These are phyloP conservation scores for Hemicentrotus pulcherrimus DNA, from an alignment of 35 echinoderm and acorn worm genomes.

Conservation along the genomic window DNA sequence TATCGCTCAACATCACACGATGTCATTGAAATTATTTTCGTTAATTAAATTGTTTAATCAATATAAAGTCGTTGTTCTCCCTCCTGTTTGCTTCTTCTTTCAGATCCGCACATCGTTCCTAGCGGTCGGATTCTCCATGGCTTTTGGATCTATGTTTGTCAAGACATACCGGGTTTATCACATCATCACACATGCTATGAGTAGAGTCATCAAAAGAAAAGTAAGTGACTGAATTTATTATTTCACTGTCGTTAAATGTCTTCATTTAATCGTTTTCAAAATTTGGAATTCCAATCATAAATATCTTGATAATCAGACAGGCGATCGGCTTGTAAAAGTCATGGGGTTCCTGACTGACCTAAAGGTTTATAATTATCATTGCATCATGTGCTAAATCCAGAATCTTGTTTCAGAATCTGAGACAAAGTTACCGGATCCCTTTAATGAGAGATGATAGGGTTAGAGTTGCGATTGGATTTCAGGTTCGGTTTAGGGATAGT, in stretches of 20 bases:
- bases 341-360: no score
- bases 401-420: no score
- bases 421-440: no score
- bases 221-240: constrained; percentile 26
- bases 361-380: no score
- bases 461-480: background rate
- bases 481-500: background rate
- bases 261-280: no score
- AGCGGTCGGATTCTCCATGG: constrained; percentile 85
- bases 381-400: no score
- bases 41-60: background rate
- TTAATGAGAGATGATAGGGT: background rate
- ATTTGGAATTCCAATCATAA: no score
- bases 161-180: constrained; percentile 95
- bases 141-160: constrained; percentile 98
- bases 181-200: constrained; percentile 96
- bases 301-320: no score
- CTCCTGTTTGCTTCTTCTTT: background rate
- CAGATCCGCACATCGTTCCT: constrained; percentile 86
- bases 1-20: no score
- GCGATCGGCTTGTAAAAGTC: no score
- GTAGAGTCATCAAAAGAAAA: constrained; percentile 90
- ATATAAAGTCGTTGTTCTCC: no score
- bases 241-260: no score
- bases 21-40: background rate